Evolutionary conservation across 2,888 invertebrate species (phyloP).

Genomic region (Euphydryas editha): DNA sequence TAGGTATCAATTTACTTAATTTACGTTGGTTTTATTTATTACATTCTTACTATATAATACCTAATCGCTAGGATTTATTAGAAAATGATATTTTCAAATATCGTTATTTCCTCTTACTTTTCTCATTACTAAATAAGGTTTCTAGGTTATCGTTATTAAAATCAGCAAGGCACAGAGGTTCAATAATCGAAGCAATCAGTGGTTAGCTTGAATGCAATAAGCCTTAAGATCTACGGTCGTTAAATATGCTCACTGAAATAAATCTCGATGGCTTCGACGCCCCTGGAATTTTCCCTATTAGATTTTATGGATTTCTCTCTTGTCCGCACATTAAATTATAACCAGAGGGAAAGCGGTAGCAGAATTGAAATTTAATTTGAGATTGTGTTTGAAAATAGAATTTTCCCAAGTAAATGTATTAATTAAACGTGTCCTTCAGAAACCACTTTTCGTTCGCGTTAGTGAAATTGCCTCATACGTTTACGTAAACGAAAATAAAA

Average conservation of each 20-base stretch:
- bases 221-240: conserved; percentile 40
- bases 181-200: conserved; percentile 34
- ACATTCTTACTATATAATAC: too few species aligned
- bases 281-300: conserved; percentile 75
- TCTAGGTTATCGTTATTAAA: conserved; percentile 18
- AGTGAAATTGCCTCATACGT: conserved; percentile 3
- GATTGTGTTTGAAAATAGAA: conserved; percentile 50
- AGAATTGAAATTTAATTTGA: conserved; percentile 69
- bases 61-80: neutral
- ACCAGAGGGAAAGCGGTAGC: conserved; percentile 63
- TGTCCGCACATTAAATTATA: conserved; percentile 79
- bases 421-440: conserved; percentile 45
- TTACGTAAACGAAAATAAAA: neutral
- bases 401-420: conserved; percentile 48
- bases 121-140: too few species aligned
- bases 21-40: too few species aligned
- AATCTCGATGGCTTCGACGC: conserved; percentile 72
- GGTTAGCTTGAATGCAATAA: conserved; percentile 36
- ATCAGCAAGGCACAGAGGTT: conserved; percentile 13
- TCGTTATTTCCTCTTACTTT: neutral
- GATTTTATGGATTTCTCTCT: conserved; percentile 77
- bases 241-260: conserved; percentile 66
- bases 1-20: too few species aligned
- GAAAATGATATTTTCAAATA: neutral
- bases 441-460: neutral